phyloP scores from a whole-genome alignment of 92 coral and sea anemone species.

The Siderastrea radians region DNA sequence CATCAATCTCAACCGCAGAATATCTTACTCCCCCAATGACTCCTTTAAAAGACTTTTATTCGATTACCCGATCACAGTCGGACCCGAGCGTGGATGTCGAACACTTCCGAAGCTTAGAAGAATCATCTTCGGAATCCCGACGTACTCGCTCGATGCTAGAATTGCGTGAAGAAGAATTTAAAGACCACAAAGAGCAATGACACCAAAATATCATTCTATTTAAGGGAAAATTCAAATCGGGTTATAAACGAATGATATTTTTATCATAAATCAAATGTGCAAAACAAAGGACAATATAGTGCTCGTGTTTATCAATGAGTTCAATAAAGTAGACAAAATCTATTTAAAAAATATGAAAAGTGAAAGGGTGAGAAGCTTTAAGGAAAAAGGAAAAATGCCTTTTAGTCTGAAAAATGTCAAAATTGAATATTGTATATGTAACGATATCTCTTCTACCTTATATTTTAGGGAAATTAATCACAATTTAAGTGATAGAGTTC shows the following conservation, averaged over 20 bases:
- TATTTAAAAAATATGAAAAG: no score
- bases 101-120: slow-evolving; percentile 19
- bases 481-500: no score
- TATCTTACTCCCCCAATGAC: slow-evolving; percentile 34
- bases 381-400: no score
- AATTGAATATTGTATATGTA: no score
- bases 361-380: no score
- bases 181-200: slow-evolving; percentile 6
- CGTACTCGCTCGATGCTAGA: slow-evolving; percentile 63
- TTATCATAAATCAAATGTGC: background rate
- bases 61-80: slow-evolving; percentile 71
- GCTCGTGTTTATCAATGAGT: no score
- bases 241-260: background rate
- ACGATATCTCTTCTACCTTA: no score
- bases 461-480: no score
- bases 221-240: background rate
- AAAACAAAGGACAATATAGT: background rate
- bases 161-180: slow-evolving; percentile 25
- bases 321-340: no score
- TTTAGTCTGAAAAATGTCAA: no score
- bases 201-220: background rate
- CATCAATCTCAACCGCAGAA: slow-evolving; percentile 33
- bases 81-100: slow-evolving; percentile 72
- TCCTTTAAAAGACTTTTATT: slow-evolving; percentile 45
- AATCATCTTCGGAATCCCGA: slow-evolving; percentile 36